Evolutionary conservation across 2,113 vertebrate species (phyloP), one percentile per base, ranked within the genome.

Genomic region (Poeciliopsis prolifica): DNA sequence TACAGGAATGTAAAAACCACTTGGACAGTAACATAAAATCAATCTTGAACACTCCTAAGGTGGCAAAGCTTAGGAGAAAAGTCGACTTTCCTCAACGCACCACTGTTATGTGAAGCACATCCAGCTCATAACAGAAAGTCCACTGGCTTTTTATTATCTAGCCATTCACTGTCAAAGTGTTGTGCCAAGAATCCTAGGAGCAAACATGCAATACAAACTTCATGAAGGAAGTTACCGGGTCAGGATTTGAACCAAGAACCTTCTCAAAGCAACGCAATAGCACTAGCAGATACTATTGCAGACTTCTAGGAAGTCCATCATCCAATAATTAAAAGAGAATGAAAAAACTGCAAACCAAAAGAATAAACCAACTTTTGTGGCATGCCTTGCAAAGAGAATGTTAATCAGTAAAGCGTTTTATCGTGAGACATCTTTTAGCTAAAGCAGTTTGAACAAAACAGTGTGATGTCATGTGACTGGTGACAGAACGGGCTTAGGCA

Each of bases 71-170:
- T 70, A 51, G 64, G 11, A 26, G 24, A 79, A 26, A 26, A 68
- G 74, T 58, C 54, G 72, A 65, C 77, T 60, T 84, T 76, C 65
- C 48, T 71, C 64, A 78, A 31, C 68, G 67, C 54, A 67, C 68
- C 71, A 75, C 79, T 74, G 61, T 75, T 87, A 85, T 66, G 51
- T 73, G 40, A 42, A 81, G 73, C 61, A 81, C 80, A 86, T 86
- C 35, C 66, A 72, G 40, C 82, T 83, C 71, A 73, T 82, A 60
- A 81, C 72, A 77, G 80, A 81, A 77, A 42, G 75, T 14, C 35
- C 79, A 78, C 88, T 78, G 71, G 77, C 72, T 88, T 89, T 63
- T 80, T 68, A 29, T 29, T 6, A 58, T 58, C 51, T 11, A 24
- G 24, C 5, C 24, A n/a, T 58, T 24, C 24, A 58, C 7, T 58